phyloP scores from a whole-genome alignment of 2,888 invertebrate species.

The Xanthorhoe spadicearia region DNA sequence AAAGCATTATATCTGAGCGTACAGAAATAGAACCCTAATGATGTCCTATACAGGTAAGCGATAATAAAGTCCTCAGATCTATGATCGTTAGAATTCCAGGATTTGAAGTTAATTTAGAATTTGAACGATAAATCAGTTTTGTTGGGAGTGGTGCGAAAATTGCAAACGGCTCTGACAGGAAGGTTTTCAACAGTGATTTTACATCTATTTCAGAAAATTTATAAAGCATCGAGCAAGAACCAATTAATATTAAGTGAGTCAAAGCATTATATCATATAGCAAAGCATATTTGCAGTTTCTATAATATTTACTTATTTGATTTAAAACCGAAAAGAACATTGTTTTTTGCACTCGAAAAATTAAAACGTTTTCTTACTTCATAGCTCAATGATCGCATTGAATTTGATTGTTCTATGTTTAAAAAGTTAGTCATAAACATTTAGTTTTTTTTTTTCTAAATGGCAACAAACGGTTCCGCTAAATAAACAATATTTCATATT shows the following conservation, averaged over 20 bases:
- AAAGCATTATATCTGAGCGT: slow-evolving; percentile 69
- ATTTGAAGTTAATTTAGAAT: slow-evolving; percentile 57
- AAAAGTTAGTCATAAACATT: neutral
- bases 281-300: too few species aligned
- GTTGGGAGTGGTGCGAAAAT: slow-evolving; percentile 37
- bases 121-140: slow-evolving; percentile 42
- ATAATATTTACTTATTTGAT: neutral
- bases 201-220: slow-evolving; percentile 1
- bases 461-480: slow-evolving; percentile 71
- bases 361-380: neutral
- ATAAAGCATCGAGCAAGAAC: neutral
- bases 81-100: slow-evolving; percentile 72
- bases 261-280: neutral
- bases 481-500: slow-evolving; percentile 73
- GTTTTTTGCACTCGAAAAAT: neutral
- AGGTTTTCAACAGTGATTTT: slow-evolving; percentile 2
- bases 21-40: slow-evolving; percentile 81
- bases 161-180: slow-evolving; percentile 21
- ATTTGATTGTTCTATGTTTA: neutral
- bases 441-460: slow-evolving; percentile 33
- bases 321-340: too few species aligned
- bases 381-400: neutral
- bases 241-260: too few species aligned
- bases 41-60: slow-evolving; percentile 79
- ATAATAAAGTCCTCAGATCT: slow-evolving; percentile 80